Base-by-base conservation (phyloP, 2,888 invertebrate species). In the Limnephilus marmoratus region DNA sequence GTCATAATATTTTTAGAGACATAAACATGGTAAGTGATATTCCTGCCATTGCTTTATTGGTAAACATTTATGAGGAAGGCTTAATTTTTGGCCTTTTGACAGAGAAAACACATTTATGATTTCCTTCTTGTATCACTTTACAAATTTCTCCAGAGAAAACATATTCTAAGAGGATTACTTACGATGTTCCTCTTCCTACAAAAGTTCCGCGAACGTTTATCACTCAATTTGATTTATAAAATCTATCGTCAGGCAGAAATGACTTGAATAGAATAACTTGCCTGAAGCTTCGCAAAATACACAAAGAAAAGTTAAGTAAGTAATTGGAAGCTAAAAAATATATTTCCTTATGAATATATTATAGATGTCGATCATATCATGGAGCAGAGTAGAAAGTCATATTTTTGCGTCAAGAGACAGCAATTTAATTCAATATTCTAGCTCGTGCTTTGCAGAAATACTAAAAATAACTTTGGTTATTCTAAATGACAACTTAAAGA, bases 131-230 rank as follows among this genome's bases (percentile, higher is more conserved):
- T 68, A 68, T 68, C 68, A 68, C 68, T 68, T 24, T 68, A n/a
- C 68, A 68, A 68, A 68, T n/a, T 68, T n/a, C 68, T 68, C 9
- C 24, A 68, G 68, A 68, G 24, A 68, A 68, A 68, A 68, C 68
- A 68, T n/a, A 68, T 68, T 68, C 68, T 68, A 68, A 68, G 68
- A 68, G 68, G 68, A 68, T 68, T 68, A 68, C 68, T 68, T 68
- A 68, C 68, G 68, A 68, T 9, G 68, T n/a, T 68, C 68, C 68
- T 68, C 68, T 24, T 68, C 68, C 68, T n/a, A 68, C 68, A 68
- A 9, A 68, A 68, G 24, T 68, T 68, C n/a, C 24, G 68, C 24
- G 68, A 68, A 68, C n/a, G n/a, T 68, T 68, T 68, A 68, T 68
- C 68, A 68, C 24, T 68, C 68, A 68, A 68, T 68, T 68, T 68